phyloP scores from a whole-genome alignment of 2,888 invertebrate genomes.

The Eremobia ochroleuca region DNA sequence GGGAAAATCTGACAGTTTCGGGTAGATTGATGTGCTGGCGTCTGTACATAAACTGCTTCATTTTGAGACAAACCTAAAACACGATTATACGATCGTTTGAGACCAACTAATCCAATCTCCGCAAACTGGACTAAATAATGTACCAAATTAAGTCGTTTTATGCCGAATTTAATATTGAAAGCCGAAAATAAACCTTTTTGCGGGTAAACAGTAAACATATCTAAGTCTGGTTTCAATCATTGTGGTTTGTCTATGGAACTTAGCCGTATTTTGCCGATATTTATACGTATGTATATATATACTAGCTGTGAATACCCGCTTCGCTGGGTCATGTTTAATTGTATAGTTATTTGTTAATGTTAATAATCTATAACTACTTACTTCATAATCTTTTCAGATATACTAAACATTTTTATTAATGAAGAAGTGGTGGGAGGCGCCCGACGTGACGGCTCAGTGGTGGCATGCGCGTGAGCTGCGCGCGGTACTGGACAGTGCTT shows the following conservation, averaged over 20 bases:
- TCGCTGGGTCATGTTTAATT: too few relatives aligned
- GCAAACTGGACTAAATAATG: constrained; percentile 23
- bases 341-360: too few relatives aligned
- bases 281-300: background rate
- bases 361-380: too few relatives aligned
- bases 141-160: constrained; percentile 36
- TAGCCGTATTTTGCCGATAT: constrained; percentile 12
- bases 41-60: background rate
- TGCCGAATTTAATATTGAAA: constrained; percentile 13
- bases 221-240: constrained; percentile 9
- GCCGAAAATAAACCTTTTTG: constrained; percentile 22
- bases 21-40: too few relatives aligned
- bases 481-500: too few relatives aligned
- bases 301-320: too few relatives aligned
- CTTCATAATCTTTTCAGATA: too few relatives aligned
- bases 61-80: constrained; percentile 3
- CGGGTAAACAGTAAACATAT: background rate
- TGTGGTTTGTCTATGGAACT: constrained; percentile 5
- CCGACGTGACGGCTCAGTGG: too few relatives aligned
- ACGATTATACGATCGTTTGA: constrained; percentile 11
- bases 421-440: too few relatives aligned
- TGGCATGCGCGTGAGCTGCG: too few relatives aligned
- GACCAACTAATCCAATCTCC: constrained; percentile 26
- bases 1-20: too few relatives aligned
- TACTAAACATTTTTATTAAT: too few relatives aligned